Evolutionary conservation across 2,113 vertebrate species (phyloP), one percentile per base, ranked within the genome.

Genomic region (Petromus typicus): DNA sequence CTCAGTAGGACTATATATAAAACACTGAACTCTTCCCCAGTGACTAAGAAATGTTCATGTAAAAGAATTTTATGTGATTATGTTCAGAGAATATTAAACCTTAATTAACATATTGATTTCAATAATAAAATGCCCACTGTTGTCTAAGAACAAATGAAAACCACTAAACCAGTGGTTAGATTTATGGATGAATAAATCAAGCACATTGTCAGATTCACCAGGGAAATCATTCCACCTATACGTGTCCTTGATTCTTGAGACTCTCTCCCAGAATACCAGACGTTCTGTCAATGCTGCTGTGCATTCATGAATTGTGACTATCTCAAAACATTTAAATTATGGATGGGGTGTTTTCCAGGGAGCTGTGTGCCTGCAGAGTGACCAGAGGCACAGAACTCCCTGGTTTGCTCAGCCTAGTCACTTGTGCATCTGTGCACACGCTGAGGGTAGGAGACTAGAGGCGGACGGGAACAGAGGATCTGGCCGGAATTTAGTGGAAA

Each of bases 311-410:
- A 94, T 96, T 98, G 96, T 97, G 96, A 97, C 90, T 89, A 88
- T 57, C 80, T 92, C 95, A 79, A 76, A 88, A 73, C 90, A 63
- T 96, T 98, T 98, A 97, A 98, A 98, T 98, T 98, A 98, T 97
- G 94, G 91, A 98, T 95, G 83, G 79, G 95, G 59, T 30, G 0
- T 71, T 95, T 92, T 75, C n/a, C 54, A 23, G 75, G 88, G 82
- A 86, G 80, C 80, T 87, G 32, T 85, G 80, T 92, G 86, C 89
- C 91, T 96, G n/a, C 56, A 69, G 97, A 97, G 95, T 87, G 78
- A 97, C 97, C 96, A 23, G 48, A 93, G 76, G 90, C 93, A 80
- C 0, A 96, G 86, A 89, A 97, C 96, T 40, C 93, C 73, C 61
- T 75, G 79, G 37, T 59, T 97, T 69, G 71, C 91, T 79, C 96